Evolutionary conservation across 2,797 vertebrate genomes (phyloP), one percentile per base, ranked within the genome.

Genomic region (Arctocebus calabarensis): DNA sequence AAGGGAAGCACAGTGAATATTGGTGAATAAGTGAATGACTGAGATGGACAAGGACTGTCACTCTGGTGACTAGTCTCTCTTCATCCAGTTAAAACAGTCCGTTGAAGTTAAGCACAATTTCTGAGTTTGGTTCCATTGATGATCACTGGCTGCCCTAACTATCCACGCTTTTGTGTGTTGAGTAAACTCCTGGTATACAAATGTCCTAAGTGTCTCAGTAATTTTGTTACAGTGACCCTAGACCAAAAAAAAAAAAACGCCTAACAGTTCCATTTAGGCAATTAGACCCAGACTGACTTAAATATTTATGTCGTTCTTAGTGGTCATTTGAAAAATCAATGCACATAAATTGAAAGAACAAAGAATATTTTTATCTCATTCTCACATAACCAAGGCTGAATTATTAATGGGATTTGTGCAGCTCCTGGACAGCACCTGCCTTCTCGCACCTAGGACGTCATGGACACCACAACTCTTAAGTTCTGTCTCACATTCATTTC

Each of bases 301-400:
- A 74, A 68, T 82, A 68, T 34, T 20, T 79, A 59, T 64, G 37
- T 12, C 6, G 19, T 85, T 12, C 6, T 34, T 91, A 91, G 48
- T 61, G 22, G 45, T 61, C 48, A 83, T 48, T 95, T 90, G 43
- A 83, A 93, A 93, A 61, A 64, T 45, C 73, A 88, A 77, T 48
- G 11, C 22, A 57, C 20, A 66, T 74, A 66, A 87, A 77, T 52
- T 82, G 14, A 23, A 68, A 86, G 16, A 59, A 17, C 84, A 89
- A 32, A 48, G 40, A 71, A 79, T 88, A 43, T n/a, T 77, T 93
- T 91, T 57, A 43, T 84, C 66, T 92, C 66, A 74, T 48, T 82
- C 43, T 43, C 87, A 91, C 82, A 55, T 82, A 82, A 73, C 7
- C 29, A 84, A 92, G 89, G 40, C 43, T 68, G 52, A 59, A 17